Conservation (phyloP, 2,797 vertebrate species). For the Leucoraja ocellata region DNA sequence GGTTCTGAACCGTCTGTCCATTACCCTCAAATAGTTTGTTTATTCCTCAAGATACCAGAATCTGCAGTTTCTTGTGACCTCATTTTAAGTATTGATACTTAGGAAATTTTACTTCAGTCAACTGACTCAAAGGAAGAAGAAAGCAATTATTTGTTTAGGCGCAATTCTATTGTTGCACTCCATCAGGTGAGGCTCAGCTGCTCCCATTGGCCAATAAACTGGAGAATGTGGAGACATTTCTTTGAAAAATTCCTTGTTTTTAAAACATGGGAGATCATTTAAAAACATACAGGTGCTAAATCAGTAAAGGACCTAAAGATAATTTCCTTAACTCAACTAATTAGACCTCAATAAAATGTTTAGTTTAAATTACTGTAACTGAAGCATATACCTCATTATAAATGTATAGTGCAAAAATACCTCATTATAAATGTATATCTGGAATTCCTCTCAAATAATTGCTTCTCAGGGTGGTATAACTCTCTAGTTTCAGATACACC, state of each 20-base stretch:
- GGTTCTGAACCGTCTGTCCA: too few species aligned
- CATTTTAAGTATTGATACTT: not conserved
- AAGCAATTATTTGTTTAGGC: too few species aligned
- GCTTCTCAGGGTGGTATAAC: constrained; percentile 58
- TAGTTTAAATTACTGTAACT: not conserved
- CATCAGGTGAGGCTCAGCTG: not conserved
- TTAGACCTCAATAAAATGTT: not conserved
- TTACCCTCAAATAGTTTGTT: too few species aligned
- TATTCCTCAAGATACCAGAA: too few species aligned
- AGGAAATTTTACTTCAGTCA: not conserved
- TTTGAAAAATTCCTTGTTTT: not conserved
- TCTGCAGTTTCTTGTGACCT: too few species aligned
- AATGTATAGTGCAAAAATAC: constrained; percentile 62
- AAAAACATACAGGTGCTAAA: not conserved
- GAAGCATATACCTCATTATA: constrained; percentile 63
- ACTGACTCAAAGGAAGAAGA: not conserved
- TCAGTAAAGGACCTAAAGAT: not conserved
- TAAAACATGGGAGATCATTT: not conserved
- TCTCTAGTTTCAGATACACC: constrained; percentile 65
- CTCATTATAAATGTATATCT: constrained; percentile 71
- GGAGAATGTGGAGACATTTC: not conserved
- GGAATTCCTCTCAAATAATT: constrained; percentile 66
- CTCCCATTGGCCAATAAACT: not conserved
- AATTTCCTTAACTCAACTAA: not conserved
- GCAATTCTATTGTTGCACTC: not conserved